phyloP scores from a whole-genome alignment of 1,140 invertebrate genomes.

The Zaprionus ghesquierei region DNA sequence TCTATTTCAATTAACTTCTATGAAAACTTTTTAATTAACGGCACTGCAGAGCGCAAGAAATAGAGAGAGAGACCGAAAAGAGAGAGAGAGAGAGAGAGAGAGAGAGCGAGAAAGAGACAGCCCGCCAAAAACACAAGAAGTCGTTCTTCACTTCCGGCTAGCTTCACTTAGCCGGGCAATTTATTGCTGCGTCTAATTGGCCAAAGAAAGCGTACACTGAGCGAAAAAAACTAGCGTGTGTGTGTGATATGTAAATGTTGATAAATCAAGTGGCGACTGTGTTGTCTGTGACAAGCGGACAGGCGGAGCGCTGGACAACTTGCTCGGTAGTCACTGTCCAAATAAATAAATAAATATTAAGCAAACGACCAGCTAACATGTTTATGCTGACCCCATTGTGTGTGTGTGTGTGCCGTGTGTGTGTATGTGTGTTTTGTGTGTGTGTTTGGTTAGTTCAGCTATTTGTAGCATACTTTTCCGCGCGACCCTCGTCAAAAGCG shows the following conservation, averaged over 20 bases:
- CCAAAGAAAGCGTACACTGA: constrained; percentile 19
- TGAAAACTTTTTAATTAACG: constrained; percentile 80
- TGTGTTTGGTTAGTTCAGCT: constrained; percentile 30
- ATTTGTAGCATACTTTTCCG: constrained; percentile 43
- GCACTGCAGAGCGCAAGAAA: constrained; percentile 55
- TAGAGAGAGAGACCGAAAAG: constrained; percentile 4
- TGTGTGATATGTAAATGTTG: constrained; percentile 66
- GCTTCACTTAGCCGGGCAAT: constrained; percentile 47
- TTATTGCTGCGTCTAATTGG: constrained; percentile 78
- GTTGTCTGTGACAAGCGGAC: constrained; percentile 64
- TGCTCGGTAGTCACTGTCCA: constrained; percentile 43
- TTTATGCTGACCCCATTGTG: constrained; percentile 50
- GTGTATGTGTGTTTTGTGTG: neutral
- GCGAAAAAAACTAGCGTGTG: constrained; percentile 16
- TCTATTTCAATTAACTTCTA: constrained; percentile 81
- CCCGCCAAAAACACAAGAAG: constrained; percentile 1
- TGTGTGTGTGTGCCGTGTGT: neutral
- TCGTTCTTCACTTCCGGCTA: constrained; percentile 35
- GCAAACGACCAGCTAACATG: constrained; percentile 46
- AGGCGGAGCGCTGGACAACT: constrained; percentile 33
- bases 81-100: neutral
- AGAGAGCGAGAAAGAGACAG: neutral
- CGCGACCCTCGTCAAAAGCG: constrained; percentile 63
- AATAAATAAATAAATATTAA: constrained; percentile 77
- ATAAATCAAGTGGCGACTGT: constrained; percentile 70